Percentiles rank a stretch among this genome's conserved stretches.
These are phyloP conservation scores for Chlorodrepanis virens DNA, from an alignment of 2,113 vertebrate species.

Conservation along the genomic window DNA sequence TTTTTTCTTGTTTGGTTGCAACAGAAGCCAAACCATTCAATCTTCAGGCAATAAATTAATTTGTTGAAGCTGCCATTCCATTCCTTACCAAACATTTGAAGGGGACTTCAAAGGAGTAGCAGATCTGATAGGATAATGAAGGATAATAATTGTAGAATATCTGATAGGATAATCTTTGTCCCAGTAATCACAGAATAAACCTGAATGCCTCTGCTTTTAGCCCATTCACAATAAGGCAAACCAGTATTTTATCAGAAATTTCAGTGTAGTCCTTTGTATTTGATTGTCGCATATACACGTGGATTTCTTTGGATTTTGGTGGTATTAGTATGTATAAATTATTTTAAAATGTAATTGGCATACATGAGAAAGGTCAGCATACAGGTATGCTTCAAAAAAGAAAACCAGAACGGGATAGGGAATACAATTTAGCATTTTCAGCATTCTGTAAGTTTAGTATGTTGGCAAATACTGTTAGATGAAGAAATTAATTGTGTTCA, in stretches of 20 bases:
- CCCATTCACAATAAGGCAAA: background rate
- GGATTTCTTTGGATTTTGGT: background rate
- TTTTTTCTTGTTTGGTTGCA: accelerated
- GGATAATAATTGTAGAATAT: background rate
- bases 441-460: background rate
- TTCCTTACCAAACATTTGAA: background rate
- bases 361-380: background rate
- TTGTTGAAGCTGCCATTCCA: background rate
- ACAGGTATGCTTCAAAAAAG: background rate
- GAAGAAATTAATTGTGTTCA: background rate
- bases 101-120: background rate
- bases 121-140: background rate
- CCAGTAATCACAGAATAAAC: background rate
- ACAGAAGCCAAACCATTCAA: background rate
- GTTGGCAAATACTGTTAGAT: background rate
- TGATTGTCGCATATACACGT: background rate
- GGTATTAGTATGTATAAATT: background rate
- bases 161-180: background rate
- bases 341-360: background rate
- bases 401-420: background rate
- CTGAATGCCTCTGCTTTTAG: background rate
- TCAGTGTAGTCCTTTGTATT: background rate
- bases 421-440: background rate
- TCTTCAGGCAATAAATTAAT: background rate
- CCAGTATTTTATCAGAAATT: background rate